Percentiles rank a stretch among this genome's conserved stretches.
phyloP scores from a whole-genome alignment of 2,113 vertebrate genomes.

The Archocentrus centrarchus region DNA sequence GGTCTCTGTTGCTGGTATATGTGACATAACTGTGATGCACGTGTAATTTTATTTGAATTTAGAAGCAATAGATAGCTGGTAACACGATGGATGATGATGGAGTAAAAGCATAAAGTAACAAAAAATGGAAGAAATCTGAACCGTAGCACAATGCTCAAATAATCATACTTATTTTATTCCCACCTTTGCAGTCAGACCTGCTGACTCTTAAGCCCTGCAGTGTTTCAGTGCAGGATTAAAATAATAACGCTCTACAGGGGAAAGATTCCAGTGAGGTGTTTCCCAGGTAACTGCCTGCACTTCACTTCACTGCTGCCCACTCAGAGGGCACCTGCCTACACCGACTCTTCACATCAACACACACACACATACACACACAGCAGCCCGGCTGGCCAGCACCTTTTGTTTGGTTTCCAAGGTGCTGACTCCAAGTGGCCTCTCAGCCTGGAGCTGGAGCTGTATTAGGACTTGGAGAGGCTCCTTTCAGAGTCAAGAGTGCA shows the following conservation, averaged over 20 bases:
- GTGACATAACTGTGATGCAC: not conserved
- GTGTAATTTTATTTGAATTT: not conserved
- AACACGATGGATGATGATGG: not conserved
- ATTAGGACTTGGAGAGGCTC: constrained; percentile 46
- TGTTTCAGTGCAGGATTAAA: constrained; percentile 29
- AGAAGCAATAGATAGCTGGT: not conserved
- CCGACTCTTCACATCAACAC: constrained; percentile 26
- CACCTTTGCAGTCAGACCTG: not conserved
- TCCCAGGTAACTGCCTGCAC: constrained; percentile 70
- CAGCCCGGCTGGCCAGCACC: constrained; percentile 20
- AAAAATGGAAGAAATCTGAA: not conserved
- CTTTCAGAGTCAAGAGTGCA: constrained; percentile 28
- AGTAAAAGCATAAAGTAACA: not conserved
- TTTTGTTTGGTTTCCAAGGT: constrained; percentile 80
- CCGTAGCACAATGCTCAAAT: not conserved
- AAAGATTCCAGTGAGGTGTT: constrained; percentile 63
- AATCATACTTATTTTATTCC: not conserved
- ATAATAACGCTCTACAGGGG: constrained; percentile 3
- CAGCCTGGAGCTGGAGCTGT: constrained; percentile 40
- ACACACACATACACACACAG: not conserved
- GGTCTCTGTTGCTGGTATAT: not conserved
- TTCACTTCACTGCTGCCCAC: constrained; percentile 61
- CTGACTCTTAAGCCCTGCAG: not conserved
- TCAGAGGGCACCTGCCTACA: constrained; percentile 59
- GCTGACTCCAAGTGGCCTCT: constrained; percentile 66